Percentiles rank a stretch among this genome's conserved stretches.
phyloP scores from a whole-genome alignment of 2,113 vertebrate genomes.

The Centropristis striata region DNA sequence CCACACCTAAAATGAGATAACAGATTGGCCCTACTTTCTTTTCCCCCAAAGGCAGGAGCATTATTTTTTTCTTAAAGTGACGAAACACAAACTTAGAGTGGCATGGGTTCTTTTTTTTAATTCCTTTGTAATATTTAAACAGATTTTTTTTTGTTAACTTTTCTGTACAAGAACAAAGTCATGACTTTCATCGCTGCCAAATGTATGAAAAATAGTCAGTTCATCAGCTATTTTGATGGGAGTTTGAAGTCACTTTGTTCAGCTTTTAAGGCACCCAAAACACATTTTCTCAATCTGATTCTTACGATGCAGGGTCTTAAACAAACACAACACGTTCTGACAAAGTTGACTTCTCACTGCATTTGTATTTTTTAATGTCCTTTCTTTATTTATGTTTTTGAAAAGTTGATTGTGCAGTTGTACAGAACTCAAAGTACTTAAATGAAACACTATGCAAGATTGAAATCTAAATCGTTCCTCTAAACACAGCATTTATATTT shows the following conservation, averaged over 20 bases:
- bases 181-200: background rate
- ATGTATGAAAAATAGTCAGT: background rate
- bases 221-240: background rate
- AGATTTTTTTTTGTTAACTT: background rate
- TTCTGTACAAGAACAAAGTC: background rate
- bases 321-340: background rate
- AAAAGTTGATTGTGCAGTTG: too few species aligned
- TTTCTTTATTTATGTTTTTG: background rate
- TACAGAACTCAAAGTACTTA: too few species aligned
- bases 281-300: background rate
- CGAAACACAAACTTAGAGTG: background rate
- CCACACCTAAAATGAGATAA: constrained; percentile 36
- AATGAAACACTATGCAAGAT: too few species aligned
- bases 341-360: background rate
- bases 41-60: too few species aligned
- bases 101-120: background rate
- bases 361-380: background rate
- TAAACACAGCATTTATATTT: too few species aligned
- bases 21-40: constrained; percentile 4
- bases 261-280: background rate
- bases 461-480: too few species aligned
- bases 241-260: background rate
- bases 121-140: background rate
- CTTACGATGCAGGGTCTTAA: background rate
- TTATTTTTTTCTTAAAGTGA: background rate